A percentile compares a stretch with the other conserved stretches of the same genome.
These are phyloP conservation scores for Chromoteleia sp. DNA, from an alignment of 2,888 invertebrate genomes.

Conservation along the genomic window DNA sequence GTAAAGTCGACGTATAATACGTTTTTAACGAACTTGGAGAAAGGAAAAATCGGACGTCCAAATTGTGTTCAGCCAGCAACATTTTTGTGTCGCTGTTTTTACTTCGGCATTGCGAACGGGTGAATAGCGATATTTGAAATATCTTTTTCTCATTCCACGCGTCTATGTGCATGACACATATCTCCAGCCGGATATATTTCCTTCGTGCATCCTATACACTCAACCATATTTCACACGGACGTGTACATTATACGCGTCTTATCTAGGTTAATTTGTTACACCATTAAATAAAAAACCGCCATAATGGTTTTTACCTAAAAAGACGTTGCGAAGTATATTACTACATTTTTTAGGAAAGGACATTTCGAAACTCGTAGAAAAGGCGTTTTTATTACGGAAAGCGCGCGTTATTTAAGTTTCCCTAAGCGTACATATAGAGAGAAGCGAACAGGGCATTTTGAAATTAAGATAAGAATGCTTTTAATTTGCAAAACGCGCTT, in stretches of 20 bases:
- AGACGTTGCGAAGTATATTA: no score
- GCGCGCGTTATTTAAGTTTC: no score
- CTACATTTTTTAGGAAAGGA: no score
- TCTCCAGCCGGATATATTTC: conserved; percentile 56
- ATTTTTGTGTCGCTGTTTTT: conserved; percentile 24
- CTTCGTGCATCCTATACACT: conserved; percentile 32
- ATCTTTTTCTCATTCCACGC: conserved; percentile 42
- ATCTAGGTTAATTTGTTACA: conserved; percentile 56
- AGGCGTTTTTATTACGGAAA: no score
- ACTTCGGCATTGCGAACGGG: background rate
- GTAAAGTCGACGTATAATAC: no score
- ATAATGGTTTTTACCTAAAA: no score
- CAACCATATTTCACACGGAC: conserved; percentile 49
- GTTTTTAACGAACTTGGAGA: conserved; percentile 10
- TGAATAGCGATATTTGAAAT: conserved; percentile 42
- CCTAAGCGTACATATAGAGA: no score
- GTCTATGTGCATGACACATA: conserved; percentile 44
- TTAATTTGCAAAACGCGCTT: no score
- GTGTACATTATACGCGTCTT: conserved; percentile 18
- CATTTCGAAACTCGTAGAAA: no score
- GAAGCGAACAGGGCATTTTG: no score
- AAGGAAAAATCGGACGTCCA: background rate
- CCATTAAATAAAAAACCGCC: no score
- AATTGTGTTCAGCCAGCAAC: background rate
- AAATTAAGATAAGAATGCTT: no score